phyloP scores from a whole-genome alignment of 2,888 invertebrate genomes.

The Himalopsyche japonica region DNA sequence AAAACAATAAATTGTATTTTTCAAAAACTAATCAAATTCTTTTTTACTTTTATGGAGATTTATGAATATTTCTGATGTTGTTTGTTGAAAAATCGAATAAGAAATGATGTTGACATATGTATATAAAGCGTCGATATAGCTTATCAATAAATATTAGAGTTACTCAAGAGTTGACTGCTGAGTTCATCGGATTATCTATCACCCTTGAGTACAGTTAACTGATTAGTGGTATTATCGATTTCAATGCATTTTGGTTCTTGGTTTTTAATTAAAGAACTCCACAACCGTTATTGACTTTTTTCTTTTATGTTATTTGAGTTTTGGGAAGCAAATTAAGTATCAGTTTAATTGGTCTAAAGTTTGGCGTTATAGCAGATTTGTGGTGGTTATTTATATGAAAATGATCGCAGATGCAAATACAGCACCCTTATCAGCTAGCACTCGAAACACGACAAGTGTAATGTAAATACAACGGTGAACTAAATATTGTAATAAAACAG shows the following conservation, averaged over 20 bases:
- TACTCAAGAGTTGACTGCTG: neutral
- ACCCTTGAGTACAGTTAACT: neutral
- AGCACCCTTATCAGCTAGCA: slow-evolving; percentile 35
- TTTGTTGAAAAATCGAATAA: neutral
- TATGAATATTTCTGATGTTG: neutral
- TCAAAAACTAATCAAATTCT: too few relatives aligned
- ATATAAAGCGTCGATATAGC: neutral
- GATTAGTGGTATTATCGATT: neutral
- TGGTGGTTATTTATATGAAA: slow-evolving; percentile 11
- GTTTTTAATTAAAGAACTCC: neutral
- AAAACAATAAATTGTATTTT: too few relatives aligned
- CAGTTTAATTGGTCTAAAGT: slow-evolving; percentile 18
- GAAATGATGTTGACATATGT: neutral
- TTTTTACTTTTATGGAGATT: neutral
- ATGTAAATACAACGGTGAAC: slow-evolving; percentile 39
- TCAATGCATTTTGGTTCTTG: neutral
- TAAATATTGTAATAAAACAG: slow-evolving; percentile 38
- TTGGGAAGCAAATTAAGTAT: neutral
- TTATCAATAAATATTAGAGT: neutral
- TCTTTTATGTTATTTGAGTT: neutral
- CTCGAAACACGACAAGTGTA: slow-evolving; percentile 40
- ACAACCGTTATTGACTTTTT: neutral
- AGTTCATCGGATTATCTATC: neutral
- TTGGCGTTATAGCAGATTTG: slow-evolving; percentile 13
- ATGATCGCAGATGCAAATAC: slow-evolving; percentile 30